Conservation (phyloP, 2,797 vertebrate genomes). For the Phyllotis vaccarum region DNA sequence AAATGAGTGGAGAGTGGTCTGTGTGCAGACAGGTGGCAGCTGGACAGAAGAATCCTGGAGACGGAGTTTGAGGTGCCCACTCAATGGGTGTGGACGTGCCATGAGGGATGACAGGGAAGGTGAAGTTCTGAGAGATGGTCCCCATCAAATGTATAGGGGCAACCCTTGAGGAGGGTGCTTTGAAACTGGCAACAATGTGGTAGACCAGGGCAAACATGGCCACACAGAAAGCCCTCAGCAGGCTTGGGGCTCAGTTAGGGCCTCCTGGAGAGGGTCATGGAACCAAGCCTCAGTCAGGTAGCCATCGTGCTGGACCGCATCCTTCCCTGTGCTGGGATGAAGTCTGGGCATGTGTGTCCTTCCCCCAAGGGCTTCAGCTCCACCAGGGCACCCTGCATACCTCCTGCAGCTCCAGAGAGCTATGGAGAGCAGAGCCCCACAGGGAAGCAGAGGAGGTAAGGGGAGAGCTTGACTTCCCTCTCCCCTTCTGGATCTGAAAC, state of each 20-base stretch:
- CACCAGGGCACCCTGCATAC: background rate
- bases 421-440: background rate
- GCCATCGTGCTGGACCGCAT: too few species aligned
- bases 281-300: background rate
- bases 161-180: background rate
- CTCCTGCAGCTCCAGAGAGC: rapidly evolving
- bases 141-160: background rate
- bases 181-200: background rate
- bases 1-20: background rate
- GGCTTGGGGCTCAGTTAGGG: too few species aligned
- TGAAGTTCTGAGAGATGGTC: background rate
- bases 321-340: rapidly evolving
- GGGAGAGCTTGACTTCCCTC: conserved; percentile 27
- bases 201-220: too few species aligned
- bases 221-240: rapidly evolving
- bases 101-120: rapidly evolving
- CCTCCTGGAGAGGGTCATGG: background rate
- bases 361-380: background rate
- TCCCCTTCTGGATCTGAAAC: conserved; percentile 53
- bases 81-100: background rate
- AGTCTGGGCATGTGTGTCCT: background rate
- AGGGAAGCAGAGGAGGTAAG: background rate
- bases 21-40: background rate
- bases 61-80: background rate
- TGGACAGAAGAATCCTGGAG: background rate